These are phyloP conservation scores for Elegia similella DNA, from an alignment of 2,888 invertebrate genomes.

Conservation along the genomic window DNA sequence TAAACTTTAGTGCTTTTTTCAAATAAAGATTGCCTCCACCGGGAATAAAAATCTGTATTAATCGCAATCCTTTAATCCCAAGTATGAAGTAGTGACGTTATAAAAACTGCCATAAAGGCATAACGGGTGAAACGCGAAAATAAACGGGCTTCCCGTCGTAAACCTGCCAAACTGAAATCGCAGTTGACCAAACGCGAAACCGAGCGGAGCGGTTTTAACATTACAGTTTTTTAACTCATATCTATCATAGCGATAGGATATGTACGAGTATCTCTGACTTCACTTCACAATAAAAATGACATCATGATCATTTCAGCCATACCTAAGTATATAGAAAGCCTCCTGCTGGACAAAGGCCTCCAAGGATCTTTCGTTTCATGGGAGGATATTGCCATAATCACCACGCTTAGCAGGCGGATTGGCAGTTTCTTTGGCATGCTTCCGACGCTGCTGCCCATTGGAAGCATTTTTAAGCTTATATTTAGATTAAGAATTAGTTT, in stretches of 20 bases:
- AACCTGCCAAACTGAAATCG: constrained; percentile 67
- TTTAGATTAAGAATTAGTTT: no score
- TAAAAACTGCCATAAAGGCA: constrained; percentile 73
- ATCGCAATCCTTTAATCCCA: constrained; percentile 56
- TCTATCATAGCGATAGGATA: background rate
- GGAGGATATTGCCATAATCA: no score
- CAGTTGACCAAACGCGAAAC: constrained; percentile 41
- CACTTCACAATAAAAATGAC: no score
- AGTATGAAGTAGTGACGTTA: constrained; percentile 68
- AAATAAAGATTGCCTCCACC: background rate
- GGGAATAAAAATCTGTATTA: constrained; percentile 33
- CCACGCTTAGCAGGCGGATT: no score
- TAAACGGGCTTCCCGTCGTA: constrained; percentile 60
- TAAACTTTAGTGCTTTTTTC: background rate
- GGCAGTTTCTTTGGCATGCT: no score
- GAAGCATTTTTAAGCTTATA: no score
- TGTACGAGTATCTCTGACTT: no score
- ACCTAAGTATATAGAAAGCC: no score
- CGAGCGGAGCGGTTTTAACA: constrained; percentile 18
- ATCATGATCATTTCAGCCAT: no score
- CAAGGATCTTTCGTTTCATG: no score
- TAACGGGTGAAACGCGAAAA: constrained; percentile 64
- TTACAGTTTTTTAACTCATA: background rate
- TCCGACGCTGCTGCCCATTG: no score
- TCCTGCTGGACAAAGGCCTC: no score